Base-by-base conservation (phyloP, 2,888 invertebrate species). In the Erebia aethiops region DNA sequence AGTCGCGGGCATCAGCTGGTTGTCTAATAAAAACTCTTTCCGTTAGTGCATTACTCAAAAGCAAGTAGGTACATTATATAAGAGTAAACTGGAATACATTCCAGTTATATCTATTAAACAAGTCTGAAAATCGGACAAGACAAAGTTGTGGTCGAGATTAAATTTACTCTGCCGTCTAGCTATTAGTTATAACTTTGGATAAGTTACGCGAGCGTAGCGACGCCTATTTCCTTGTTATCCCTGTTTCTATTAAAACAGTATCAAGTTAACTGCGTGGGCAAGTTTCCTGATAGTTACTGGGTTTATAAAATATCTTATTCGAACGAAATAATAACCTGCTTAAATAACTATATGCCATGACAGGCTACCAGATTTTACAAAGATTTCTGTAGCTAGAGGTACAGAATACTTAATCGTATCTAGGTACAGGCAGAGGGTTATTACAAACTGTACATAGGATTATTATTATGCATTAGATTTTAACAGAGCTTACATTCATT, bases 161-260 rank as follows among this genome's bases (percentile, higher is more conserved):
- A 69, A 69, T 66, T 66, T 16, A 72, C 65, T 65, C 60, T 54
- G n/a, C 46, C 35, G 64, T 57, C 57, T 43, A 62, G 41, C 66
- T 66, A 67, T 67, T 67, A 67, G 67, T 67, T 67, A 67, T 67
- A 67, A 67, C 67, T 67, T 67, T 10, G 61, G 61, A 67, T 67
- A 67, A 60, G 67, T 67, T 67, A 52, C 67, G 52, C 67, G 69
- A 57, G 69, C 46, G 71, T 57, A 69, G 66, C 57, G 71, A 43
- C 66, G 57, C 58, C 52, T 63, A 62, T 69, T 71, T 73, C 69
- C 69, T 73, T 71, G 71, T 73, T 71, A 71, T 61, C 62, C 18
- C 62, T 63, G 69, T 71, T 73, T 69, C 65, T 72, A 63, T 69
- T 73, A 73, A 54, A 71, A 58, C 58, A 67, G 69, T 73, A 67